phyloP scores from a whole-genome alignment of 2,113 vertebrate genomes.

The Petrocephalus microphthalmus region DNA sequence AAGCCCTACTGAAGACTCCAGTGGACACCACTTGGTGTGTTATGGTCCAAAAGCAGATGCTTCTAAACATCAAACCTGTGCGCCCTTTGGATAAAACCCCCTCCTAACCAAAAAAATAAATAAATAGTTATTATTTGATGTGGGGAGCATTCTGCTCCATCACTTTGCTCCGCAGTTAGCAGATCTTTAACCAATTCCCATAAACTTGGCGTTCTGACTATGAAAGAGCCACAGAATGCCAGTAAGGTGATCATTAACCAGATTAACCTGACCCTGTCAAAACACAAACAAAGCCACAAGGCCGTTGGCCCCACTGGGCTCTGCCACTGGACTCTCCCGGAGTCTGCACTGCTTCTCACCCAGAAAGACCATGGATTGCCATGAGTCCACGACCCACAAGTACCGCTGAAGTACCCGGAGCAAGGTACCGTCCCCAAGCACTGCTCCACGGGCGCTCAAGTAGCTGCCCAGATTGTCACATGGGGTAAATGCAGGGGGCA shows the following conservation, averaged over 20 bases:
- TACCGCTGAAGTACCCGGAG: too few species aligned
- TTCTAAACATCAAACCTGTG: background rate
- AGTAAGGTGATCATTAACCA: background rate
- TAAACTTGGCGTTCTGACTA: background rate
- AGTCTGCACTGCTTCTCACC: too few species aligned
- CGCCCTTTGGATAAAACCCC: background rate
- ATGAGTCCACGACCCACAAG: too few species aligned
- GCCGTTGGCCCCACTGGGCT: background rate
- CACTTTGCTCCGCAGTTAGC: background rate
- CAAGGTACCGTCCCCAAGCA: too few species aligned
- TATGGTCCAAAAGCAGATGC: background rate
- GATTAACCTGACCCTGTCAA: background rate
- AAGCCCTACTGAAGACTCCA: background rate
- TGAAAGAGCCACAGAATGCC: background rate
- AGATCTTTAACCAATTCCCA: background rate
- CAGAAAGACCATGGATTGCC: too few species aligned
- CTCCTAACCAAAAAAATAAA: background rate
- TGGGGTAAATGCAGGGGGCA: too few species aligned
- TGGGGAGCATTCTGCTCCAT: background rate
- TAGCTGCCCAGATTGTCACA: too few species aligned
- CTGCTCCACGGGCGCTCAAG: too few species aligned
- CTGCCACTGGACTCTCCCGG: too few species aligned
- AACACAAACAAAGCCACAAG: background rate
- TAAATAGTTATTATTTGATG: too few species aligned
- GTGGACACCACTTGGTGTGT: background rate